phyloP scores from a whole-genome alignment of 2,888 invertebrate species.

The Hoplodrina ambigua region DNA sequence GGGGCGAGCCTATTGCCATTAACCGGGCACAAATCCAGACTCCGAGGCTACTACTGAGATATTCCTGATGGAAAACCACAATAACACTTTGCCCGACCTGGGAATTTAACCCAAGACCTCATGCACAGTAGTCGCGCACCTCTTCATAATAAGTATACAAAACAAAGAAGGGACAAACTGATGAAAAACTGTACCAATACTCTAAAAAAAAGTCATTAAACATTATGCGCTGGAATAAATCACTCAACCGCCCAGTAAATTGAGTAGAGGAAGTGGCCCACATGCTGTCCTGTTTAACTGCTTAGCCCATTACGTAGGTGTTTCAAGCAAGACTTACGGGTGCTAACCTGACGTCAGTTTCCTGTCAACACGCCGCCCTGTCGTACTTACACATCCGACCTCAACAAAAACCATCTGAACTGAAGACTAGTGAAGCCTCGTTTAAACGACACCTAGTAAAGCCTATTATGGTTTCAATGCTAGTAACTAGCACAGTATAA shows the following conservation, averaged over 20 bases:
- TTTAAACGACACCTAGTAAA: slow-evolving; percentile 21
- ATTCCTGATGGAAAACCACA: too few relatives aligned
- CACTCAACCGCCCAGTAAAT: slow-evolving; percentile 33
- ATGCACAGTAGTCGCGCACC: too few relatives aligned
- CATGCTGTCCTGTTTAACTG: slow-evolving; percentile 46
- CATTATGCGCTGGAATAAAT: slow-evolving; percentile 14
- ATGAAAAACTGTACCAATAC: not conserved
- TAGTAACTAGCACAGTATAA: not conserved
- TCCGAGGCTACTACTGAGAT: too few relatives aligned
- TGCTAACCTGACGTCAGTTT: slow-evolving; percentile 50
- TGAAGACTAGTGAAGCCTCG: slow-evolving; percentile 42
- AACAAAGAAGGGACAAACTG: not conserved
- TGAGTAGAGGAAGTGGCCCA: slow-evolving; percentile 33
- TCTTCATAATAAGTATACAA: not conserved
- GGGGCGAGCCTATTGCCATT: too few relatives aligned
- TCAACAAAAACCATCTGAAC: slow-evolving; percentile 52
- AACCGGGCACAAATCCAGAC: too few relatives aligned
- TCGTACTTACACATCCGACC: slow-evolving; percentile 59
- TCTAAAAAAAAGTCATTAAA: not conserved
- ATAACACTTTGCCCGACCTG: too few relatives aligned
- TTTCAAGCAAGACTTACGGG: slow-evolving; percentile 44
- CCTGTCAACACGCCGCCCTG: slow-evolving; percentile 52
- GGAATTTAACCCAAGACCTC: too few relatives aligned
- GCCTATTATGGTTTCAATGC: not conserved
- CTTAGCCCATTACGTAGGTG: slow-evolving; percentile 48